Evolutionary conservation across 2,888 invertebrate genomes (phyloP).

Genomic region (Isoperla grammatica): DNA sequence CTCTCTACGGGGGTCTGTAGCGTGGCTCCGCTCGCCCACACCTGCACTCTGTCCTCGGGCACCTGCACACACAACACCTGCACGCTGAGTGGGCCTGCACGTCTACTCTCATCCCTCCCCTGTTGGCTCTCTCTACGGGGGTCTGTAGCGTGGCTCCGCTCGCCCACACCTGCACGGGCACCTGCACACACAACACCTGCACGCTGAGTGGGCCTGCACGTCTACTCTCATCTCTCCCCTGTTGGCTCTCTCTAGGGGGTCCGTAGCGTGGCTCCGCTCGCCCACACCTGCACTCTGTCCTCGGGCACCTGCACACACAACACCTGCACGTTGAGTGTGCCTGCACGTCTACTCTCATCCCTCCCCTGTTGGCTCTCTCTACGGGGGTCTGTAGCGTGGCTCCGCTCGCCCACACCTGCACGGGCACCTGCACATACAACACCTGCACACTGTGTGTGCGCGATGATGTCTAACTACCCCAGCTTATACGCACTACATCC

Average conservation of each 20-base stretch:
- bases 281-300: constrained; percentile 6
- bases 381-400: constrained; percentile 17
- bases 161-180: constrained; percentile 21
- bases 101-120: too few relatives aligned
- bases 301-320: constrained; percentile 20
- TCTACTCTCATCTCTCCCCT: constrained; percentile 21
- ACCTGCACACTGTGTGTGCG: too few relatives aligned
- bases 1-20: constrained; percentile 1
- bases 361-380: neutral
- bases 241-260: constrained; percentile 7
- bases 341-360: too few relatives aligned
- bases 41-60: constrained; percentile 1
- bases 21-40: constrained; percentile 19
- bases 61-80: too few relatives aligned
- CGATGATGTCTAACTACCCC: too few relatives aligned
- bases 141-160: constrained; percentile 19
- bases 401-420: constrained; percentile 22
- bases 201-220: too few relatives aligned
- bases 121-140: constrained; percentile 3
- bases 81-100: too few relatives aligned
- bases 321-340: too few relatives aligned
- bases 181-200: too few relatives aligned
- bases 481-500: too few relatives aligned
- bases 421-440: constrained; percentile 21
- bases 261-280: constrained; percentile 17